A percentile compares a stretch with the other conserved stretches of the same genome.
Evolutionary conservation across 2,797 vertebrate genomes (phyloP).

Genomic region (Rhinophrynus dorsalis): DNA sequence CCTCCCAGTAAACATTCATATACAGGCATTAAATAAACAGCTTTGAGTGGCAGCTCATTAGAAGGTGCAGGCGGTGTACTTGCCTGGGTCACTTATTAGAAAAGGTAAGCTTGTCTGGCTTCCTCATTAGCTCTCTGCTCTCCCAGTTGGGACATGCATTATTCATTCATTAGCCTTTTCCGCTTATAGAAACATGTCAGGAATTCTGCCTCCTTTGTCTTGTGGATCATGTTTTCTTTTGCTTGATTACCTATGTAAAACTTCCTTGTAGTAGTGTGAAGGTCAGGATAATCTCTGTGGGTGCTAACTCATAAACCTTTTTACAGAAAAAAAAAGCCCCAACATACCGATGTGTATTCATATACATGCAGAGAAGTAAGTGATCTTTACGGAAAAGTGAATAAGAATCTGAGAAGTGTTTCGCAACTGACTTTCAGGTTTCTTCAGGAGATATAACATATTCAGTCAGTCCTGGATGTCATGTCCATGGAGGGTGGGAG

Average conservation of each 20-base stretch:
- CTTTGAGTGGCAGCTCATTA: conserved; percentile 43
- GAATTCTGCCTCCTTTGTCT: conserved; percentile 45
- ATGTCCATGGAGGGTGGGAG: too few species aligned
- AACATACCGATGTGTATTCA: conserved; percentile 10
- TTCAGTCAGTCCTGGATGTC: too few species aligned
- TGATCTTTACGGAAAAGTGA: not conserved
- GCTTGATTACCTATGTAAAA: conserved; percentile 43
- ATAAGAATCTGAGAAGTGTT: too few species aligned
- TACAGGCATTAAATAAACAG: conserved; percentile 26
- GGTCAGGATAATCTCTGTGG: conserved; percentile 15
- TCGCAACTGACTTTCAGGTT: too few species aligned
- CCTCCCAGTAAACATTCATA: conserved; percentile 19
- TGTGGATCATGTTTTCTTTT: conserved; percentile 38
- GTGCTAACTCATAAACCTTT: conserved; percentile 2
- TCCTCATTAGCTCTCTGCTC: conserved; percentile 32
- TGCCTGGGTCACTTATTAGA: conserved; percentile 23
- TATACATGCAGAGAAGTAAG: not conserved
- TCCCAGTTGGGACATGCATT: conserved; percentile 43
- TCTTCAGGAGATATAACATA: too few species aligned
- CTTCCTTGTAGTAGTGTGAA: conserved; percentile 15
- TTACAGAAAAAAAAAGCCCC: too few species aligned
- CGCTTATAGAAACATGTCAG: conserved; percentile 42
- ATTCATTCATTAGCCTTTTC: conserved; percentile 45
- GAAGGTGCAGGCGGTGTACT: conserved; percentile 9
- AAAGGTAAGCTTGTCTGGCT: conserved; percentile 16